Base-by-base conservation (phyloP, 2,113 vertebrate genomes). In the Lynx canadensis region DNA sequence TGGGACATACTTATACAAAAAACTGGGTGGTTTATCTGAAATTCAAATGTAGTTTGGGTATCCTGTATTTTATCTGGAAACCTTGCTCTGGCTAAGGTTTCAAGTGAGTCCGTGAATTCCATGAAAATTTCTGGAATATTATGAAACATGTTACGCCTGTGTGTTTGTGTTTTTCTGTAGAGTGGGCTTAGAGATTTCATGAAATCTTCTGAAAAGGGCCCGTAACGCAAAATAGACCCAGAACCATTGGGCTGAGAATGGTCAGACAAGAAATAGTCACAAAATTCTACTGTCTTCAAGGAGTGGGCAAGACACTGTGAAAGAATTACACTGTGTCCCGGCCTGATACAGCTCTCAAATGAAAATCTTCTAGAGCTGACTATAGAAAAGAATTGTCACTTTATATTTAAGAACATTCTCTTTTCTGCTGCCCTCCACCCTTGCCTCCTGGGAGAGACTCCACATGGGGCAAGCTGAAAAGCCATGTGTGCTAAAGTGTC, bases 401-500 rank as follows among this genome's bases (percentile, higher is more conserved):
- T 97, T 60, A 31, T 91, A 50, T 33, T 91, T 95, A 84, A 63
- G 71, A 45, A 65, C 25, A 16, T 19, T 16, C 25, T 60, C 21
- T 76, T 74, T 88, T 95, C 57, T 2, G 27, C 31, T 36, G 3
- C 25, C 81, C 82, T 97, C 80, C 18, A 73, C 41, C 48, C 29
- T 31, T 16, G 50, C 73, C 76, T 91, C 82, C 81, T 29, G 68
- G 96, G 80, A 89, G 84, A 0, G 1, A 45, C 85, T 50, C 57
- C 57, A 63, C 60, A 73, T 65, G 15, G 80, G 79, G 93, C 95
- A 78, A 89, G 60, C 50, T 81, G 94, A 83, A 96, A 82, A 97
- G 73, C 98, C 97, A 97, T 95, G 95, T 98, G 98, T 98, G 98
- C 97, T 55, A 0, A 96, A 97, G 97, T 73, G 94, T 98, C 98